Percentiles rank a stretch among this genome's conserved stretches.
phyloP scores from a whole-genome alignment of 64 coral and sea anemone species.

The Platygyra sinensis region DNA sequence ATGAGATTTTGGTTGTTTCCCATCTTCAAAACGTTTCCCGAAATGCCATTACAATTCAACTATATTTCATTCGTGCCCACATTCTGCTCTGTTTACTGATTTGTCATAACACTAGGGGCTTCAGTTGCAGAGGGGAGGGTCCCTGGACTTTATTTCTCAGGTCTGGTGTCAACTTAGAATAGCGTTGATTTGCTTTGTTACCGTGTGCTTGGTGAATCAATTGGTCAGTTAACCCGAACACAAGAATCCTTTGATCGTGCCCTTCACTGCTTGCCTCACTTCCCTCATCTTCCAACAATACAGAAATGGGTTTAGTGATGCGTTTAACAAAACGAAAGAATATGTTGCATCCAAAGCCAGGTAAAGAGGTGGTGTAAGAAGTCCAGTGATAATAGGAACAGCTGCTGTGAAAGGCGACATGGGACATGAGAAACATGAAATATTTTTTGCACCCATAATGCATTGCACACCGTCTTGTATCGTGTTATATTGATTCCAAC shows the following conservation, averaged over 20 bases:
- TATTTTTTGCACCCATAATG: background rate
- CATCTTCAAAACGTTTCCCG: no score
- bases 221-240: background rate
- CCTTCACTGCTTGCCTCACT: background rate
- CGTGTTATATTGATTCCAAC: background rate
- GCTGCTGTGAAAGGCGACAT: background rate
- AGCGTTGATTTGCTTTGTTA: no score
- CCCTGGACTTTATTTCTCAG: no score
- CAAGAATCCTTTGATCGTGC: background rate
- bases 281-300: slow-evolving; percentile 3
- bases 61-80: no score
- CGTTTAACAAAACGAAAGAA: background rate
- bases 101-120: no score
- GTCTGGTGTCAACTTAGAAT: no score
- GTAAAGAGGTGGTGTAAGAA: background rate
- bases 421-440: background rate
- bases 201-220: no score
- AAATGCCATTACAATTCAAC: no score
- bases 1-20: no score
- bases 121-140: no score
- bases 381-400: background rate
- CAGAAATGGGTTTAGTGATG: background rate
- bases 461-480: background rate
- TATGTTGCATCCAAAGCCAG: background rate
- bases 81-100: no score